Conservation (phyloP, 2,113 vertebrate genomes). For the Rhizomys pruinosus region DNA sequence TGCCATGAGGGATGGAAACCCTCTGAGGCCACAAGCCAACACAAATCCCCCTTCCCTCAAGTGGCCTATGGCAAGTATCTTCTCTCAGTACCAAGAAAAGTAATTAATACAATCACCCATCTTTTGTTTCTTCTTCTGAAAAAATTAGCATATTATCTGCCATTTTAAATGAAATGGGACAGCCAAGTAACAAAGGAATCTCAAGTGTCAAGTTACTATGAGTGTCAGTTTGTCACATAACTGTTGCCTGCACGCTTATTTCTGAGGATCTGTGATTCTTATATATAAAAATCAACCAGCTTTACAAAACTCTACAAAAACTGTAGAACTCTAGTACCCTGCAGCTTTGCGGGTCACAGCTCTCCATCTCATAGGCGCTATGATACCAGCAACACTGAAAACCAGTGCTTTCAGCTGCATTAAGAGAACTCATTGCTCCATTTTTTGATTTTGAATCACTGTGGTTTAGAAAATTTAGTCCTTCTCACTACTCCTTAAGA, state of each 20-base stretch:
- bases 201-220: not conserved
- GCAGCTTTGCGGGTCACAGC: not conserved
- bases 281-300: constrained; percentile 11
- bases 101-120: not conserved
- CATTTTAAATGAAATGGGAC: not conserved
- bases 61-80: not conserved
- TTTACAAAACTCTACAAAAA: constrained; percentile 3
- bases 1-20: not conserved
- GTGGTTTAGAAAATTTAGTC: constrained; percentile 13
- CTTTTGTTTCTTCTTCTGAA: constrained; percentile 18
- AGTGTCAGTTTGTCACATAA: not conserved
- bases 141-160: not conserved
- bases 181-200: constrained; percentile 8
- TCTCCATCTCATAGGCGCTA: not conserved
- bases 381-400: not conserved
- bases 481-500: constrained; percentile 23
- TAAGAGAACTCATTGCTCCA: constrained; percentile 4
- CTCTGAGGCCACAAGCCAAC: not conserved
- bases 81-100: not conserved
- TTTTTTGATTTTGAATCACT: constrained; percentile 44
- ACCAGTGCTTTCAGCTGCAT: not conserved
- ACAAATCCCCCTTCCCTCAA: not conserved
- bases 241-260: not conserved
- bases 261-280: not conserved
- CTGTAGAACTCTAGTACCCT: not conserved